Conservation (phyloP, 2,888 invertebrate species). For the Dendrolimus pini region DNA sequence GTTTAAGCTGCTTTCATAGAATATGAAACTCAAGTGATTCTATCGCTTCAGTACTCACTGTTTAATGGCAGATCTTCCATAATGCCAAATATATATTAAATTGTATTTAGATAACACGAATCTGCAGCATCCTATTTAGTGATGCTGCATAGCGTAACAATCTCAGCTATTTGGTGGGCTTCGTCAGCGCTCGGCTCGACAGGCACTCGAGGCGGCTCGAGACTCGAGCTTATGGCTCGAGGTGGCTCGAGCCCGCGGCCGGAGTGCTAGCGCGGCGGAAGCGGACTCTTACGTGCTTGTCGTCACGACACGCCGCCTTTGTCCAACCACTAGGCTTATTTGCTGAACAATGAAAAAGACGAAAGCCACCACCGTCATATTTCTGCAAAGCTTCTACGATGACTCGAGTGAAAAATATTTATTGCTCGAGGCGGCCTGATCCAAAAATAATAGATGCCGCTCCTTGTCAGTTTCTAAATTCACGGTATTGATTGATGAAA, state of each 20-base stretch:
- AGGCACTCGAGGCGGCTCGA: slow-evolving; percentile 56
- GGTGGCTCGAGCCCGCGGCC: slow-evolving; percentile 42
- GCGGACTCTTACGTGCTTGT: slow-evolving; percentile 68
- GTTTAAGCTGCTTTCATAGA: too few relatives aligned
- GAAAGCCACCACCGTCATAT: slow-evolving; percentile 56
- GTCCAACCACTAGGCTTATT: slow-evolving; percentile 75
- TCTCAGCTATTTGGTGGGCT: slow-evolving; percentile 59
- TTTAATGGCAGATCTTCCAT: neutral
- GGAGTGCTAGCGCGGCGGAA: slow-evolving; percentile 72
- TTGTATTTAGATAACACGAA: slow-evolving; percentile 12
- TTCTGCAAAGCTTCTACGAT: slow-evolving; percentile 41
- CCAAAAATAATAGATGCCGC: slow-evolving; percentile 43
- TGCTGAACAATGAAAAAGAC: slow-evolving; percentile 75
- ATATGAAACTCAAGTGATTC: too few relatives aligned
- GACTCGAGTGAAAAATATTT: slow-evolving; percentile 35
- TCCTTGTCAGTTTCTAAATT: slow-evolving; percentile 45
- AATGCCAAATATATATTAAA: slow-evolving; percentile 3
- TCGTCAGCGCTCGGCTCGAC: slow-evolving; percentile 64
- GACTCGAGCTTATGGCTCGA: slow-evolving; percentile 42
- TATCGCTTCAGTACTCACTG: too few relatives aligned
- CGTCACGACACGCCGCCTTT: slow-evolving; percentile 68
- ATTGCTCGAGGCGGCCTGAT: slow-evolving; percentile 42
- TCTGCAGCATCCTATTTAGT: slow-evolving; percentile 48
- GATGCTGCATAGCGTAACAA: slow-evolving; percentile 55
- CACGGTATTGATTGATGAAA: slow-evolving; percentile 67